Evolutionary conservation across 2,113 vertebrate species (phyloP).

Genomic region (Triplophysa siluroides): DNA sequence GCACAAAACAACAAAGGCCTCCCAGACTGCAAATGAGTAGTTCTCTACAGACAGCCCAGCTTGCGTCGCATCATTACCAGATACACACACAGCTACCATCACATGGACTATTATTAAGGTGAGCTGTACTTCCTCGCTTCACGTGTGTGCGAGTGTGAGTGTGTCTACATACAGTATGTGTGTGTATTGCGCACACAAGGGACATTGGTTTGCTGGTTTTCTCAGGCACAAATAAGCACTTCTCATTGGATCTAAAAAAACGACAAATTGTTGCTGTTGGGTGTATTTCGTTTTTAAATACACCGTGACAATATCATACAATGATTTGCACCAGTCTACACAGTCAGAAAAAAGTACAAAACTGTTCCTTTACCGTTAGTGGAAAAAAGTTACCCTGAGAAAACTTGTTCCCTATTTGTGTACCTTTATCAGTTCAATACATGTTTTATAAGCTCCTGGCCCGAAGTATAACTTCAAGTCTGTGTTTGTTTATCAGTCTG

Average conservation of each 20-base stretch:
- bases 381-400: too few relatives aligned
- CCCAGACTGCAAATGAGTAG: slow-evolving; percentile 58
- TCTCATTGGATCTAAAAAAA: background rate
- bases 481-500: too few relatives aligned
- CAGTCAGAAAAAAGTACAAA: background rate
- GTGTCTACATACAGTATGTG: background rate
- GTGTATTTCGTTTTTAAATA: too few relatives aligned
- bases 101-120: slow-evolving; percentile 58
- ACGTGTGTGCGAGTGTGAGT: slow-evolving; percentile 20
- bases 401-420: too few relatives aligned
- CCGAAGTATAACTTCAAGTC: too few relatives aligned
- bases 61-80: slow-evolving; percentile 60
- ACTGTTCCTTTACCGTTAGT: too few relatives aligned
- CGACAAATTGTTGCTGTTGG: background rate
- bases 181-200: background rate
- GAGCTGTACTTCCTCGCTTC: slow-evolving; percentile 44
- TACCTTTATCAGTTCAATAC: too few relatives aligned
- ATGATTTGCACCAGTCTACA: background rate
- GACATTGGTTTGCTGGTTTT: background rate
- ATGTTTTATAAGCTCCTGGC: too few relatives aligned
- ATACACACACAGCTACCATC: slow-evolving; percentile 51
- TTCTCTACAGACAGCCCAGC: slow-evolving; percentile 57
- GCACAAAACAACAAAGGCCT: slow-evolving; percentile 76
- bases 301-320: background rate
- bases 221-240: background rate